Evolutionary conservation across 2,797 vertebrate species (phyloP).

Genomic region (Notolepis coatsorum): DNA sequence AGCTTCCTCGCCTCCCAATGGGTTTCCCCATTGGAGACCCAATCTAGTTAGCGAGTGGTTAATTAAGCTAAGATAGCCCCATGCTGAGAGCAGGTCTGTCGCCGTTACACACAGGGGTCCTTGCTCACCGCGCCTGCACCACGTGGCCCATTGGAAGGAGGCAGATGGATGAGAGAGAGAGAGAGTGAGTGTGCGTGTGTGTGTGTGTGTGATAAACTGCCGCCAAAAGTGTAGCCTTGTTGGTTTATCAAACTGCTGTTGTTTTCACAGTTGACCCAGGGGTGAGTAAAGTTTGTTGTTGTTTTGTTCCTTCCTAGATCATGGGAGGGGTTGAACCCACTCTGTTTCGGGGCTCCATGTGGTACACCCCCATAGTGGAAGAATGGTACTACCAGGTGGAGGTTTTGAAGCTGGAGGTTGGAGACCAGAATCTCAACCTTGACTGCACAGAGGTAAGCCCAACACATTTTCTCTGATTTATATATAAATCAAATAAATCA

Average conservation of each 20-base stretch:
- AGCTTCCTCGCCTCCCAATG: slow-evolving; percentile 24
- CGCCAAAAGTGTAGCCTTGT: slow-evolving; percentile 4
- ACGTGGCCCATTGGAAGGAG: slow-evolving; percentile 51
- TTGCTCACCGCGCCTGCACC: slow-evolving; percentile 38
- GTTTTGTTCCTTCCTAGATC: slow-evolving; percentile 77
- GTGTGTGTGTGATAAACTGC: slow-evolving; percentile 24
- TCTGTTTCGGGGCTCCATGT: slow-evolving; percentile 88
- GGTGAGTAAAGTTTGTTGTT: background rate
- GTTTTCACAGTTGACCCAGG: slow-evolving; percentile 3
- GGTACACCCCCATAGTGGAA: slow-evolving; percentile 94
- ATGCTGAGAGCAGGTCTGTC: slow-evolving; percentile 69
- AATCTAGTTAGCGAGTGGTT: slow-evolving; percentile 61
- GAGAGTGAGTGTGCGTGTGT: background rate
- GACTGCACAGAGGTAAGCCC: slow-evolving; percentile 97
- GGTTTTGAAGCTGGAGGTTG: slow-evolving; percentile 94
- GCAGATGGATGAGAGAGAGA: slow-evolving; percentile 68
- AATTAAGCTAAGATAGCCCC: slow-evolving; percentile 74
- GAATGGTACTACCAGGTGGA: slow-evolving; percentile 99
- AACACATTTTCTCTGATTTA: too few relatives aligned
- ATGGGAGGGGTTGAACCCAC: slow-evolving; percentile 92
- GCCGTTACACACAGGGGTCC: slow-evolving; percentile 42
- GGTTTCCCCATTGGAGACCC: slow-evolving; percentile 36
- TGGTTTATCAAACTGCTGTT: background rate
- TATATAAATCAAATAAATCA: too few relatives aligned
- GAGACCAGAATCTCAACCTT: slow-evolving; percentile 89